Evolutionary conservation across 2,113 vertebrate genomes (phyloP).

Genomic region (Narcine bancroftii): DNA sequence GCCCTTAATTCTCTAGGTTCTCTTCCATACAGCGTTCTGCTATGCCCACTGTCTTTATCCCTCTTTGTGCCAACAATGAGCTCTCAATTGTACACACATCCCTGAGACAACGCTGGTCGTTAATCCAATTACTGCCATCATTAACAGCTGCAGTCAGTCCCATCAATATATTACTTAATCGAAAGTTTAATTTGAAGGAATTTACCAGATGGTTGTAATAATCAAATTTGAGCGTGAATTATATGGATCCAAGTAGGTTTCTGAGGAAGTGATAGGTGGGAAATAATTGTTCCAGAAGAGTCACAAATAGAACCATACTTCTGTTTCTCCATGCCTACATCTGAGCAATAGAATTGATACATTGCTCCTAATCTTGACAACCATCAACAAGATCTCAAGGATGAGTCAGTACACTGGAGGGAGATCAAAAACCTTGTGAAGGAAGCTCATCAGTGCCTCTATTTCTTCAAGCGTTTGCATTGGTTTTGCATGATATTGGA

Average conservation of each 20-base stretch:
- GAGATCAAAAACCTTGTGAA: too few species aligned
- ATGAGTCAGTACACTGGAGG: too few species aligned
- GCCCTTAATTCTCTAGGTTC: not conserved
- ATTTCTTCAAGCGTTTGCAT: too few species aligned
- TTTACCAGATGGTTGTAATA: not conserved
- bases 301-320: not conserved
- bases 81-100: not conserved
- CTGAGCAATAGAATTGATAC: not conserved
- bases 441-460: too few species aligned
- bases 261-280: not conserved
- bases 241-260: not conserved
- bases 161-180: not conserved
- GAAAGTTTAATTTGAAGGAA: not conserved
- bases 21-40: not conserved
- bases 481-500: too few species aligned
- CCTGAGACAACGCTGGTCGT: not conserved
- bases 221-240: not conserved
- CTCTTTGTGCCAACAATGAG: slow-evolving; percentile 6
- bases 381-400: not conserved
- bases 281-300: not conserved
- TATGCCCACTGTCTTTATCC: not conserved
- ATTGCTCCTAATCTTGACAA: not conserved
- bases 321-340: not conserved
- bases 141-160: slow-evolving; percentile 9
- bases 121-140: slow-evolving; percentile 24